Conservation (phyloP, 35 echinoderm and acorn worm species). For the Apostichopus parvimensis region DNA sequence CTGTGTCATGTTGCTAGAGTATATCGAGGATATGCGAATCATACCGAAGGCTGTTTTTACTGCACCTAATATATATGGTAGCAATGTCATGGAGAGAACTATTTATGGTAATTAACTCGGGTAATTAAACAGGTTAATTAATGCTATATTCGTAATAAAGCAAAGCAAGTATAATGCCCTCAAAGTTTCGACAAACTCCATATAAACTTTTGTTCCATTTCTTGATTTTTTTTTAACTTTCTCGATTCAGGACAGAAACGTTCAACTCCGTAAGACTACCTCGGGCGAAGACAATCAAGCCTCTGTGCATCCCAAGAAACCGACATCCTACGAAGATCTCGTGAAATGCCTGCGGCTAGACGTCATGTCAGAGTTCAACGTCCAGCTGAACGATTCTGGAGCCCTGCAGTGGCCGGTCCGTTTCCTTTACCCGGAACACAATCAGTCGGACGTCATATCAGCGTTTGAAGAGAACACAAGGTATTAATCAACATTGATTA, state of each 20-base stretch:
- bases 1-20: too few species aligned
- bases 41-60: too few species aligned
- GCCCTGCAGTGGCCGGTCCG: slow-evolving; percentile 85
- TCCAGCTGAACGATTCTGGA: slow-evolving; percentile 65
- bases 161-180: too few species aligned
- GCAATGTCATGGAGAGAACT: too few species aligned
- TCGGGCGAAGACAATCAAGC: neutral
- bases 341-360: slow-evolving; percentile 24
- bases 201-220: too few species aligned
- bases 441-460: slow-evolving; percentile 78
- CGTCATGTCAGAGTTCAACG: slow-evolving; percentile 26
- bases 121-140: too few species aligned
- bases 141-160: too few species aligned
- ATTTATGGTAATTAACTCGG: too few species aligned
- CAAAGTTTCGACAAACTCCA: too few species aligned
- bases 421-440: slow-evolving; percentile 91
- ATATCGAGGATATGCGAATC: too few species aligned
- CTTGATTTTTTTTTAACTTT: neutral
- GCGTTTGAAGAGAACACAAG: slow-evolving; percentile 89
- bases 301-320: neutral
- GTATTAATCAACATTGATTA: slow-evolving; percentile 3
- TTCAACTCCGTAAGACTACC: neutral
- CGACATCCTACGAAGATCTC: slow-evolving; percentile 18
- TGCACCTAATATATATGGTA: too few species aligned
- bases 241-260: neutral